phyloP scores from a whole-genome alignment of 2,797 vertebrate genomes.

The Diceros bicornis region DNA sequence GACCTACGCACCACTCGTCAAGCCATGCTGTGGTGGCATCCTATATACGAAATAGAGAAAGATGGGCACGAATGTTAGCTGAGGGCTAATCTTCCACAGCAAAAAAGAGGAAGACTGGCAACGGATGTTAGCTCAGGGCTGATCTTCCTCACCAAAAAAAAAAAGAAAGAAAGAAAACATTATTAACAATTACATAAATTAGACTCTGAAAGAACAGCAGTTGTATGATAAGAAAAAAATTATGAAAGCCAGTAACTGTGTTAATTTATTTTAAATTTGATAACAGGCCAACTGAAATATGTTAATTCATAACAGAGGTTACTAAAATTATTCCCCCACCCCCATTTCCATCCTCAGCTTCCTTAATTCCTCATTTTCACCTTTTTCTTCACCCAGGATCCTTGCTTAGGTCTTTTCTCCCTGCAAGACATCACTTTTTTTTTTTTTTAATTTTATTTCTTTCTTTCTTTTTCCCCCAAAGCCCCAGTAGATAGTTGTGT shows the following conservation, averaged over 20 bases:
- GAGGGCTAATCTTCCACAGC: too few species aligned
- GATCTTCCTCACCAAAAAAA: too few species aligned
- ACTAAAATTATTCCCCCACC: background rate
- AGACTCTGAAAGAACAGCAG: constrained; percentile 20
- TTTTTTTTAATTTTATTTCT: too few species aligned
- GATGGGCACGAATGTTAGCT: too few species aligned
- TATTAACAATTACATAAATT: constrained; percentile 16
- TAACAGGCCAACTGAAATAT: background rate
- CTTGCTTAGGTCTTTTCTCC: background rate
- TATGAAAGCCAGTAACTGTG: background rate
- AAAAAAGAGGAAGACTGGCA: too few species aligned
- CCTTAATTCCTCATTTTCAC: background rate
- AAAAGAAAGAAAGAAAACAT: background rate
- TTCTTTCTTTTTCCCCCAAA: too few species aligned
- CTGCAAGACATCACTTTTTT: background rate
- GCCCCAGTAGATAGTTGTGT: too few species aligned
- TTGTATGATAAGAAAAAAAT: constrained; percentile 14
- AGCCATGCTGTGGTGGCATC: too few species aligned
- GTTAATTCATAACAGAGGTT: background rate
- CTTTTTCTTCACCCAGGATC: background rate
- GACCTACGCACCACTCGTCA: too few species aligned
- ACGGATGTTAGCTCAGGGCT: too few species aligned
- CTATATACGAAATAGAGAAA: too few species aligned
- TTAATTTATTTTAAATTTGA: constrained; percentile 46
- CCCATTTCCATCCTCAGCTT: background rate